phyloP scores from a whole-genome alignment of 2,113 vertebrate genomes.

The Lota lota region DNA sequence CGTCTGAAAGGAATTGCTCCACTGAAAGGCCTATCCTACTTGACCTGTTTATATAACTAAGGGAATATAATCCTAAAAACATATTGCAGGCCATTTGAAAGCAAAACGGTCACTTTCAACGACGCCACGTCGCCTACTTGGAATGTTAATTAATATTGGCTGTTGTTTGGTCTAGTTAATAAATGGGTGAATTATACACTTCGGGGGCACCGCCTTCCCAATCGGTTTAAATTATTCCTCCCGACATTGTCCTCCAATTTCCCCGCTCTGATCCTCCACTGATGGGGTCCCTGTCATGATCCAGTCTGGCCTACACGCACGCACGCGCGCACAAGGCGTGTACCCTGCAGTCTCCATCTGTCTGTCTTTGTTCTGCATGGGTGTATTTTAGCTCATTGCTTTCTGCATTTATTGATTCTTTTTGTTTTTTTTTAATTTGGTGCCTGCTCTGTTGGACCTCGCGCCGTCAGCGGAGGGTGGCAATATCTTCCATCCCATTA shows the following conservation, averaged over 20 bases:
- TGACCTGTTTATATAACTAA: no score
- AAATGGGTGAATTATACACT: slow-evolving; percentile 76
- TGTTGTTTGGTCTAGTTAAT: slow-evolving; percentile 76
- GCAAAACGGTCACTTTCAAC: slow-evolving; percentile 46
- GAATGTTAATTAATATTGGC: slow-evolving; percentile 76
- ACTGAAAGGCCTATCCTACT: no score
- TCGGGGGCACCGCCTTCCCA: slow-evolving; percentile 67
- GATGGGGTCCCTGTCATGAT: slow-evolving; percentile 68
- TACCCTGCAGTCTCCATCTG: slow-evolving; percentile 81
- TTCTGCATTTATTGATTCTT: slow-evolving; percentile 78
- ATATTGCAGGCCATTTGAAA: slow-evolving; percentile 26
- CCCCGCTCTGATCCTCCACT: slow-evolving; percentile 68
- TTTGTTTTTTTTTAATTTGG: slow-evolving; percentile 62
- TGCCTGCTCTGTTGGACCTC: slow-evolving; percentile 75
- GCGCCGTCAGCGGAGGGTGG: slow-evolving; percentile 56
- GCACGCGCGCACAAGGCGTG: slow-evolving; percentile 10
- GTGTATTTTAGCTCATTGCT: slow-evolving; percentile 81
- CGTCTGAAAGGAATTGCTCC: no score
- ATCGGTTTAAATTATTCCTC: slow-evolving; percentile 68
- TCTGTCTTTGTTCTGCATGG: slow-evolving; percentile 72
- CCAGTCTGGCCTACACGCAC: slow-evolving; percentile 35
- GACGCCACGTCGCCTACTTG: slow-evolving; percentile 19
- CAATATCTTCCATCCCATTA: slow-evolving; percentile 95
- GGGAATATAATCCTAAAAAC: no score
- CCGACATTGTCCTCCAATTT: slow-evolving; percentile 71